Conservation (phyloP, 2,888 invertebrate genomes). For the Eupithecia inturbata region DNA sequence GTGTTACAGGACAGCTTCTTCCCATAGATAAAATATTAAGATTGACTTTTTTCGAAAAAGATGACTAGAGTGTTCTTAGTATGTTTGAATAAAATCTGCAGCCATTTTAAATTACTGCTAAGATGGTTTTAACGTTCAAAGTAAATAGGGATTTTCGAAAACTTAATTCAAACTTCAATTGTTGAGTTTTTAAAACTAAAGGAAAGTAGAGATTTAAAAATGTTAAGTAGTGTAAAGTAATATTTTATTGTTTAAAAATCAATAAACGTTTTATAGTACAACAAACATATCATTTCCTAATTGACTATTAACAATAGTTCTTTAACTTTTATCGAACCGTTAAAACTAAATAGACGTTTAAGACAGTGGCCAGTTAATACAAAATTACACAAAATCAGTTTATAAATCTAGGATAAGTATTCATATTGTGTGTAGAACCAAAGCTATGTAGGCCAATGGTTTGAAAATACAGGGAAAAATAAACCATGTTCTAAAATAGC, state of each 20-base stretch:
- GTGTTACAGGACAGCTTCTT: too few relatives aligned
- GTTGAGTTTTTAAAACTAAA: background rate
- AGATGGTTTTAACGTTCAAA: too few relatives aligned
- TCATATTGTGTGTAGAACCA: background rate
- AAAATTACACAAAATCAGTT: background rate
- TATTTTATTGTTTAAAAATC: slow-evolving; percentile 47
- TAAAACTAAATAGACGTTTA: background rate
- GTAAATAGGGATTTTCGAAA: too few relatives aligned
- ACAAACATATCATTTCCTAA: slow-evolving; percentile 56
- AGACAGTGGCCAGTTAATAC: background rate
- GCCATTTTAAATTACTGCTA: too few relatives aligned
- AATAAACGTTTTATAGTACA: slow-evolving; percentile 61
- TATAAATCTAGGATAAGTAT: too few relatives aligned
- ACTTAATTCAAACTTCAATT: too few relatives aligned
- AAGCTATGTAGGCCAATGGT: background rate
- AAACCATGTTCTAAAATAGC: background rate
- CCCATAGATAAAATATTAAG: too few relatives aligned
- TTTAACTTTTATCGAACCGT: slow-evolving; percentile 29
- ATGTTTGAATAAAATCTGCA: too few relatives aligned
- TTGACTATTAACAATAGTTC: slow-evolving; percentile 64
- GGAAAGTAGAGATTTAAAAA: slow-evolving; percentile 24
- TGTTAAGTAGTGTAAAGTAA: slow-evolving; percentile 17
- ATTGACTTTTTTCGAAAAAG: too few relatives aligned
- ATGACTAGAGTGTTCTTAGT: too few relatives aligned
- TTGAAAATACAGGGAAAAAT: background rate